Conservation (phyloP, 1,140 invertebrate genomes). For the Geopemphigus sp. region DNA sequence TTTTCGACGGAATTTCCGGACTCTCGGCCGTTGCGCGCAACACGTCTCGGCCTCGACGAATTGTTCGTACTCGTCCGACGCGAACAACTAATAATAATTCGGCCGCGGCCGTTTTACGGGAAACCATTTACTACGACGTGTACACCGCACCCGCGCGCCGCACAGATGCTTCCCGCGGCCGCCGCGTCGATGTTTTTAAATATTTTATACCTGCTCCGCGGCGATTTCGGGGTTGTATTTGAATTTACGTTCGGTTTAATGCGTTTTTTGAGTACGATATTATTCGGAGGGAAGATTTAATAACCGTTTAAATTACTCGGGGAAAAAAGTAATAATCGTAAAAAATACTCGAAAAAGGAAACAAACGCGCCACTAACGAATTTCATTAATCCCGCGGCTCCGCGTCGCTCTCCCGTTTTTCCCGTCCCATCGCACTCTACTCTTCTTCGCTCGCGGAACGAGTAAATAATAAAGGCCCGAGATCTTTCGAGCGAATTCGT, state of each 20-base stretch:
- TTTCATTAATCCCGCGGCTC: slow-evolving; percentile 5
- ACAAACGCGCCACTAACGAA: too few species aligned
- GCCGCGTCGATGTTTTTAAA: slow-evolving; percentile 23
- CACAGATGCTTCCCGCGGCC: slow-evolving; percentile 2
- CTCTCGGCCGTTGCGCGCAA: neutral
- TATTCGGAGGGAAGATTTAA: slow-evolving; percentile 28
- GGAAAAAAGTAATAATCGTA: neutral
- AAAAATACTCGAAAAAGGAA: neutral
- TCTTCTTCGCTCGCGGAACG: too few species aligned
- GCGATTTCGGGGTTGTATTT: neutral
- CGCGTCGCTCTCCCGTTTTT: neutral
- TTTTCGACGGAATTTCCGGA: too few species aligned
- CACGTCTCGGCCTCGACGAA: neutral
- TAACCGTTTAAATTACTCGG: slow-evolving; percentile 28
- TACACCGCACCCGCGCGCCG: too few species aligned
- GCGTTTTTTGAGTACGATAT: slow-evolving; percentile 4
- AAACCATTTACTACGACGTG: too few species aligned
- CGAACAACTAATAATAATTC: slow-evolving; percentile 21
- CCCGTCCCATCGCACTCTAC: too few species aligned
- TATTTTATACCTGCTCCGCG: neutral
- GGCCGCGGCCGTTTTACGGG: neutral
- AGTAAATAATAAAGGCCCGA: too few species aligned
- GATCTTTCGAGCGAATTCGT: too few species aligned
- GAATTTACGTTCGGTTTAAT: slow-evolving; percentile 40
- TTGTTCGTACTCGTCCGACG: neutral